phyloP scores from a whole-genome alignment of 2,888 invertebrate species.

The Dolichomitus sp. region DNA sequence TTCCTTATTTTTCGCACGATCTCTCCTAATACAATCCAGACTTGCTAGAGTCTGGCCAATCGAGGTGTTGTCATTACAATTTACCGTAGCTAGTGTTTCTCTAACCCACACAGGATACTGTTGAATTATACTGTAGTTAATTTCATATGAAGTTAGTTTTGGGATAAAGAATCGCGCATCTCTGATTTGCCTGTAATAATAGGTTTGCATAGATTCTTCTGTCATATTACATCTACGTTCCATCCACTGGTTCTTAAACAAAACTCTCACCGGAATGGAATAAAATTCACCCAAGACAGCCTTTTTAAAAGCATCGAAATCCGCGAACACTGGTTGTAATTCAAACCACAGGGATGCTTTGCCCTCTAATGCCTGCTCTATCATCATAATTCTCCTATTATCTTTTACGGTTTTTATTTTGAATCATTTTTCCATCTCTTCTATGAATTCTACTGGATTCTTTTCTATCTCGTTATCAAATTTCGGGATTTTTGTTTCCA shows the following conservation, averaged over 20 bases:
- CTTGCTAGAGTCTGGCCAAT: constrained; percentile 20
- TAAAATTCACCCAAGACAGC: constrained; percentile 28
- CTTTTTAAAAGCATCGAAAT: constrained; percentile 28
- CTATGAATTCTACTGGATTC: constrained; percentile 45
- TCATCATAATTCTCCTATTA: constrained; percentile 17
- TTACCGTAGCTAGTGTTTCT: constrained; percentile 25
- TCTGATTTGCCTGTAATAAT: constrained; percentile 39
- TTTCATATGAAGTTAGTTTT: constrained; percentile 23
- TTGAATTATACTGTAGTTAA: constrained; percentile 32
- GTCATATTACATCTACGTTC: constrained; percentile 3
- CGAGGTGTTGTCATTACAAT: constrained; percentile 9
- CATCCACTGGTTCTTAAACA: constrained; percentile 34
- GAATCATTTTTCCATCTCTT: constrained; percentile 57
- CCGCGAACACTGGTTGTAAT: not conserved
- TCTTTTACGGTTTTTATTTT: constrained; percentile 44
- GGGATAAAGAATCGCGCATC: constrained; percentile 38
- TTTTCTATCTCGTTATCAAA: constrained; percentile 42
- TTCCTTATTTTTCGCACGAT: not conserved
- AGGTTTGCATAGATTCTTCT: constrained; percentile 6
- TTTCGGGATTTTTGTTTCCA: constrained; percentile 47
- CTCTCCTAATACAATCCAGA: constrained; percentile 3
- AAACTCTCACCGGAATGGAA: constrained; percentile 37
- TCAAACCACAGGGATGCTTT: constrained; percentile 39
- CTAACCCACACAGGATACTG: constrained; percentile 29
- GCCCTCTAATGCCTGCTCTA: constrained; percentile 41